Base-by-base conservation (phyloP, 2,113 vertebrate species). In the Willisornis vidua region DNA sequence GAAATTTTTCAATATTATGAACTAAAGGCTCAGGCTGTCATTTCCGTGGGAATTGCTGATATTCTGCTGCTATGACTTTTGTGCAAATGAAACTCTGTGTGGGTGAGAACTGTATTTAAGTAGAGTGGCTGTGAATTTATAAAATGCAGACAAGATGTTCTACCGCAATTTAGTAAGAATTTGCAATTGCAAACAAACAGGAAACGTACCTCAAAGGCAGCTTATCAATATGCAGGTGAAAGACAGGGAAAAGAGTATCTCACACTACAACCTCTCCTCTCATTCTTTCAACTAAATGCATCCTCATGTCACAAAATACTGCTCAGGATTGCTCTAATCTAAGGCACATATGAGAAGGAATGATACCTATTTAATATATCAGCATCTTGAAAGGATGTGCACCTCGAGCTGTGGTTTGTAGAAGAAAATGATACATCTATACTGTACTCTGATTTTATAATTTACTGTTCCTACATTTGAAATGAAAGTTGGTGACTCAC, bases 51-150 rank as follows among this genome's bases (percentile, higher is more conserved):
- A 98, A 96, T 87, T 67, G 95, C 96, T 96, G 96, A 94, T 97
- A 94, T 96, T 97, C 91, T 93, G 82, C 94, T 85, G 90, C 95
- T 97, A 87, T 91, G 96, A 97, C 97, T 97, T 97, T 87, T 92
- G 93, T 97, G 95, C 91, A 96, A 95, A 97, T 97, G 96, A 97
- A 97, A 96, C 93, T 91, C 91, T 96, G 97, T 97, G 97, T 97
- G 96, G 97, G 97, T 96, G 96, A 97, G 93, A 94, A 91, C 94
- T 89, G 94, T 95, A 94, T 97, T 95, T 96, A 96, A 97, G 93
- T 95, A 95, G 72, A 95, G 92, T 93, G 95, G 73, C 96, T 96
- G 92, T 68, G 90, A 95, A 96, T 95, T 90, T 97, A 75, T 93
- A 94, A 96, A 95, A 94, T 78, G 88, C 78, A 97, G 94, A 95